Conservation (phyloP, 2,797 vertebrate genomes). For the Furcifer pardalis region DNA sequence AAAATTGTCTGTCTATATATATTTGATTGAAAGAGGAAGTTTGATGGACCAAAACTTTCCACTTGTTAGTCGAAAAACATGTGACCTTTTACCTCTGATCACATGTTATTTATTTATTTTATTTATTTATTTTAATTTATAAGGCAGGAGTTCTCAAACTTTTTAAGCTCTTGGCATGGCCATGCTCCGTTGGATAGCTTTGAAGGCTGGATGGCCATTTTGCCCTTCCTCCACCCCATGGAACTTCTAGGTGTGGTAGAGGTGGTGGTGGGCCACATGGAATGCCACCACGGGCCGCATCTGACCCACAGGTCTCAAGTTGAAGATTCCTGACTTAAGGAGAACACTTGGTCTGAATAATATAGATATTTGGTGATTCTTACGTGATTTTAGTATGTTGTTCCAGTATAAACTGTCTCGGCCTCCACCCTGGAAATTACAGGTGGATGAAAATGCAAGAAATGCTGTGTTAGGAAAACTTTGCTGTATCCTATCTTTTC, state of each 20-base stretch:
- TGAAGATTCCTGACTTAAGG: no score
- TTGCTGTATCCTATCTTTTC: background rate
- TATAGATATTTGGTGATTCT: background rate
- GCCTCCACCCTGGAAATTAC: background rate
- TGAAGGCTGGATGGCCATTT: no score
- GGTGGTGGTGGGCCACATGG: no score
- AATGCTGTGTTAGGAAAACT: background rate
- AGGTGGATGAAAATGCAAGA: background rate
- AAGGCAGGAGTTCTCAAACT: no score
- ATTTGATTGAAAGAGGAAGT: conserved; percentile 38
- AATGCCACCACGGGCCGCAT: no score
- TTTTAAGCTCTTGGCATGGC: no score
- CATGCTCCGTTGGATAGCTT: no score
- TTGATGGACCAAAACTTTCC: background rate
- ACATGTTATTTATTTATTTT: no score
- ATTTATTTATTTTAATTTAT: no score
- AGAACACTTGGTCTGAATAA: conserved; percentile 3
- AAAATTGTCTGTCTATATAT: conserved; percentile 13
- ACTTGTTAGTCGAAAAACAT: conserved; percentile 20
- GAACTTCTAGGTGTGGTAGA: no score
- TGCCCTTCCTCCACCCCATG: no score
- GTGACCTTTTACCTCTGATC: conserved; percentile 29
- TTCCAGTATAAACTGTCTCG: background rate
- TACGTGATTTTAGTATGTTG: background rate
- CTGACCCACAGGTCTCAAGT: no score